phyloP scores from a whole-genome alignment of 2,113 vertebrate genomes.

The Dendrocopos noguchii region DNA sequence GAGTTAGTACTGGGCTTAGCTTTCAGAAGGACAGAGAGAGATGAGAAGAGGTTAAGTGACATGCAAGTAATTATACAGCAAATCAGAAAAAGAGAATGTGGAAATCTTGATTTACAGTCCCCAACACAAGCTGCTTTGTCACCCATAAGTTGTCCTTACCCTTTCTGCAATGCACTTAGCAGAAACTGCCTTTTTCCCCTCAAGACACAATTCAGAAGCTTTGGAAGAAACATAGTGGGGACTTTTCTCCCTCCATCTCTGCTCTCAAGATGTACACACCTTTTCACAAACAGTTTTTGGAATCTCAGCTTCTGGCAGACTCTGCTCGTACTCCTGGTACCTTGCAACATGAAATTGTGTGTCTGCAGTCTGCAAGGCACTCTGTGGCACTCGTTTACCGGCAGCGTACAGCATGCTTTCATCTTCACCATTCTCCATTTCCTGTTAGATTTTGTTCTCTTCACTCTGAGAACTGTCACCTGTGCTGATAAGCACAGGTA shows the following conservation, averaged over 20 bases:
- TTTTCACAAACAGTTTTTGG: background rate
- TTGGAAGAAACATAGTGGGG: rapidly evolving
- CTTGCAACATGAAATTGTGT: background rate
- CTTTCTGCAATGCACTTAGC: background rate
- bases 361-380: background rate
- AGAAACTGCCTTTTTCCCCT: background rate
- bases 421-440: background rate
- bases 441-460: background rate
- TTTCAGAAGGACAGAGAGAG: background rate
- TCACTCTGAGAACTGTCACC: background rate
- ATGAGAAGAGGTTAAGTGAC: background rate
- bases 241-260: background rate
- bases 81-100: background rate
- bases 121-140: background rate
- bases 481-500: background rate
- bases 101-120: background rate
- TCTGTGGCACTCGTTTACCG: background rate
- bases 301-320: background rate
- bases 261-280: background rate
- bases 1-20: background rate
- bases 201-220: background rate
- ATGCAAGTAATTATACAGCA: background rate
- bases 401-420: rapidly evolving
- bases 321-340: background rate
- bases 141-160: background rate